Evolutionary conservation across 1,140 invertebrate genomes (phyloP).

Genomic region (Octopus bimaculoides): DNA sequence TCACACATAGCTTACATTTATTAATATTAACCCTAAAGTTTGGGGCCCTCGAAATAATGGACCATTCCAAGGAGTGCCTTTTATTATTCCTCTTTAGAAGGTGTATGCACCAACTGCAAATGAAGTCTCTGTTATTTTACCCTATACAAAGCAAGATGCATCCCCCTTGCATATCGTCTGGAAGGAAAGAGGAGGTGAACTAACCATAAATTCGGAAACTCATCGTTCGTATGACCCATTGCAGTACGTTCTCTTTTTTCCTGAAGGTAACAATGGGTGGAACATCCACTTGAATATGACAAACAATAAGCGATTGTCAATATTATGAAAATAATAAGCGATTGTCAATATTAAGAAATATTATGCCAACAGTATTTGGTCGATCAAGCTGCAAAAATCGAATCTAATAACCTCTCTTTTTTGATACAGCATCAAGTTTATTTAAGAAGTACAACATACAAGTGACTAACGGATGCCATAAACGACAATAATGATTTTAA

Average conservation of each 20-base stretch:
- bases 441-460: not conserved
- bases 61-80: too few relatives aligned
- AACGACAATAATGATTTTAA: not conserved
- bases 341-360: not conserved
- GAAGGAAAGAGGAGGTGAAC: not conserved
- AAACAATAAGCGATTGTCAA: not conserved
- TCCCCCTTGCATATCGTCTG: not conserved
- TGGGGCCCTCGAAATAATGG: too few relatives aligned
- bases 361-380: not conserved
- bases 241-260: slow-evolving; percentile 1
- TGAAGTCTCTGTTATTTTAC: not conserved
- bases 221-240: not conserved
- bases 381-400: not conserved
- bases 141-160: not conserved
- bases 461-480: not conserved
- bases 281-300: not conserved
- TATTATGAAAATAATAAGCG: not conserved
- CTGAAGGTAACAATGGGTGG: not conserved
- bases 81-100: too few relatives aligned
- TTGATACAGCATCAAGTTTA: not conserved
- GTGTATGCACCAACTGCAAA: not conserved
- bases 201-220: not conserved
- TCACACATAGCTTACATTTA: too few relatives aligned
- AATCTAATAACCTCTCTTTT: not conserved
- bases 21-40: too few relatives aligned